phyloP scores from a whole-genome alignment of 2,113 vertebrate genomes.

The Ameiurus melas region DNA sequence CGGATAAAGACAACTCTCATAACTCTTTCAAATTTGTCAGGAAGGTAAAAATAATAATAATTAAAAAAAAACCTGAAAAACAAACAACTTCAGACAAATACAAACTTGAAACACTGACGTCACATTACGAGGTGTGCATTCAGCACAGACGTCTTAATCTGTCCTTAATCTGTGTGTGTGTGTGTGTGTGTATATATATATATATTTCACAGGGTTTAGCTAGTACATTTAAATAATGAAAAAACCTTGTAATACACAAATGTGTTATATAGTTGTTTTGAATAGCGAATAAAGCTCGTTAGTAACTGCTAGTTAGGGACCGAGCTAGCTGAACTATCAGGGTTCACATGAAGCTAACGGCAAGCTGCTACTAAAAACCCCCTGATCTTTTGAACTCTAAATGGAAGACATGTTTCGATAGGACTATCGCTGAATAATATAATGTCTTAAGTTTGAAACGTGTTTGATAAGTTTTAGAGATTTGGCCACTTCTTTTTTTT shows the following conservation, averaged over 20 bases:
- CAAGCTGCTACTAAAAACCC: background rate
- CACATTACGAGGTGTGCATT: background rate
- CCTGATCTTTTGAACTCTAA: background rate
- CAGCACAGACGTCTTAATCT: background rate
- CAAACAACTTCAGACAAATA: background rate
- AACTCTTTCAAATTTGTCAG: background rate
- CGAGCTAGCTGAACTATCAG: background rate
- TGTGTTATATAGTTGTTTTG: background rate
- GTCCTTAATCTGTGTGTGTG: no score
- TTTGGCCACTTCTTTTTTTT: background rate
- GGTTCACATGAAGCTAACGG: background rate
- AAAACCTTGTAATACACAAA: background rate
- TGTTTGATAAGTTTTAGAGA: background rate
- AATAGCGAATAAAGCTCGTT: background rate
- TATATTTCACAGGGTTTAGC: no score
- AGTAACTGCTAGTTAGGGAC: background rate
- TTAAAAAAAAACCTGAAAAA: background rate
- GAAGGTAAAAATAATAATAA: background rate
- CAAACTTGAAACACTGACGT: background rate
- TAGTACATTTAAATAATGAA: background rate
- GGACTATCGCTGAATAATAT: background rate
- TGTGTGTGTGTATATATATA: no score
- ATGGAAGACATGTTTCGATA: background rate
- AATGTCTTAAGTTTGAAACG: background rate
- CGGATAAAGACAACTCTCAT: background rate